Percentiles rank a stretch among this genome's conserved stretches.
These are phyloP conservation scores for Babyrousa celebensis DNA, from an alignment of 2,797 vertebrate species.

Conservation along the genomic window DNA sequence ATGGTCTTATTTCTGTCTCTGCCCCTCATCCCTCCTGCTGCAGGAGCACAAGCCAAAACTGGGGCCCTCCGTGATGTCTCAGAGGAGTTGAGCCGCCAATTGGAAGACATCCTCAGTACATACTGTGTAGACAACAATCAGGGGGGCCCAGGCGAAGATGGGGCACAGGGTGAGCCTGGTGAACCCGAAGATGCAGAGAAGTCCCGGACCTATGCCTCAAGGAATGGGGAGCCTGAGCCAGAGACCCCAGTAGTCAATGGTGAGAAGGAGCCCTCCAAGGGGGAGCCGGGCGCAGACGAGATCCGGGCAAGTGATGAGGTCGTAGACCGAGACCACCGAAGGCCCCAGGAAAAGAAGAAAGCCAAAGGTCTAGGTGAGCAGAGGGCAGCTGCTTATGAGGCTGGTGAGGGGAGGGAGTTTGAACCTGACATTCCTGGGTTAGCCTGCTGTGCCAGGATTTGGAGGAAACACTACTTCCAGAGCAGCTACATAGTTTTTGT, in stretches of 20 bases:
- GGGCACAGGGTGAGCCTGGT: conserved; percentile 89
- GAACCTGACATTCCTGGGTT: neutral
- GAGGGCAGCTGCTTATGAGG: neutral
- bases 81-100: conserved; percentile 96
- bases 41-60: conserved; percentile 84
- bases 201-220: conserved; percentile 86
- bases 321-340: conserved; percentile 95
- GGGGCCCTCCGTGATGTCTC: conserved; percentile 93
- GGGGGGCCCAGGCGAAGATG: conserved; percentile 90
- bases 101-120: conserved; percentile 98
- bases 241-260: conserved; percentile 94
- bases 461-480: neutral
- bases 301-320: conserved; percentile 92
- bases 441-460: neutral
- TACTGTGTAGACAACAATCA: conserved; percentile 95
- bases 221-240: conserved; percentile 92
- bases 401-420: conserved; percentile 27
- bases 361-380: conserved; percentile 96
- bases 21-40: neutral
- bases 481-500: no score
- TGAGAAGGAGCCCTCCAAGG: conserved; percentile 92
- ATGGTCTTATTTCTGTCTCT: neutral
- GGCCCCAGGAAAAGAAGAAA: conserved; percentile 97
- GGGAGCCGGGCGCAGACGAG: conserved; percentile 83
- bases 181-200: conserved; percentile 92